These are phyloP conservation scores for Oncorhynchus nerka DNA, from an alignment of 2,113 vertebrate genomes.

Conservation along the genomic window DNA sequence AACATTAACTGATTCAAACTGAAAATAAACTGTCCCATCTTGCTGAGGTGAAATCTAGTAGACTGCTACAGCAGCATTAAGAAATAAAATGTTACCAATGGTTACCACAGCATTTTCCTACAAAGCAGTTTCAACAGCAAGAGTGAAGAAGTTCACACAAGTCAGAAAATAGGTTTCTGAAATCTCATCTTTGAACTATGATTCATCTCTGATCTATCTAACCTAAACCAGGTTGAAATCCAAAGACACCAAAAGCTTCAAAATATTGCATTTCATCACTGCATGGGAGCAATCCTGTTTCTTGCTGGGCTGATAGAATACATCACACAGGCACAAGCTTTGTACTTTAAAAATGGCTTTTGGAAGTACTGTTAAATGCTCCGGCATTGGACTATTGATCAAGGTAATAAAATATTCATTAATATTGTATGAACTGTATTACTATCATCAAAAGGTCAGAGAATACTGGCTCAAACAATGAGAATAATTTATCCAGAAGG, in stretches of 20 bases:
- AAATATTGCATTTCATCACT: conserved; percentile 4
- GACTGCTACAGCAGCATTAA: background rate
- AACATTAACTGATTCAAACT: conserved; percentile 25
- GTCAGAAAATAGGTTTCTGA: background rate
- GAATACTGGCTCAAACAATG: too few species aligned
- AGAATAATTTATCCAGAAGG: too few species aligned
- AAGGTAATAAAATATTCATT: conserved; percentile 12
- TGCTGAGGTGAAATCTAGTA: background rate
- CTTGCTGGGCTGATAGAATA: conserved; percentile 26
- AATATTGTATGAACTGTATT: too few species aligned
- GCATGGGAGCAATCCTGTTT: conserved; percentile 52
- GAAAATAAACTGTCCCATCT: conserved; percentile 34
- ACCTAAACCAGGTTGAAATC: background rate
- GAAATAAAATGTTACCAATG: background rate
- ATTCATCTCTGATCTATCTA: background rate
- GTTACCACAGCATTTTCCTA: background rate
- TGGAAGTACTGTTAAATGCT: conserved; percentile 15
- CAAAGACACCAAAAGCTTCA: conserved; percentile 10
- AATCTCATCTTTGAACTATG: background rate
- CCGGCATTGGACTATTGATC: conserved; percentile 21
- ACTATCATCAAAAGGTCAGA: too few species aligned
- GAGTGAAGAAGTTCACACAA: background rate
- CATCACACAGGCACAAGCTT: background rate
- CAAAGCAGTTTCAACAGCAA: conserved; percentile 4
- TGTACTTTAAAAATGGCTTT: conserved; percentile 2